Percentiles rank a stretch among this genome's conserved stretches.
phyloP scores from a whole-genome alignment of 1,140 invertebrate species.

The Liolophura sinensis region DNA sequence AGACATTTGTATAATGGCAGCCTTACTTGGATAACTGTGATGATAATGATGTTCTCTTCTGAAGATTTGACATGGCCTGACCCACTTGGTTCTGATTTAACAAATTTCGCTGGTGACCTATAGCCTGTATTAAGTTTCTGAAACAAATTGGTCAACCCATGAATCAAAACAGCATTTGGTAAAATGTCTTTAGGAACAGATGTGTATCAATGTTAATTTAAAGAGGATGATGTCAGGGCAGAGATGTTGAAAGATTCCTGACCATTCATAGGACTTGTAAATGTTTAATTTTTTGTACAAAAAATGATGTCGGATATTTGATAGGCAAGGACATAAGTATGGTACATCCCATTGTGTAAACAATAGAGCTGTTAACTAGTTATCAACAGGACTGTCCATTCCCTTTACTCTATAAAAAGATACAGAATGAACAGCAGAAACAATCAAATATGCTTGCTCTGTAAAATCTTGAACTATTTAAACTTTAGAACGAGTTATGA shows the following conservation, averaged over 20 bases:
- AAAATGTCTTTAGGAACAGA: neutral
- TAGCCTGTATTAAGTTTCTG: constrained; percentile 34
- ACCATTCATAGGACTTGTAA: neutral
- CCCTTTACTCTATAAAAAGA: too few relatives aligned
- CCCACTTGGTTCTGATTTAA: constrained; percentile 22
- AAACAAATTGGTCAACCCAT: constrained; percentile 12
- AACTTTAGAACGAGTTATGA: too few relatives aligned
- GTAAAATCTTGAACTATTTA: too few relatives aligned
- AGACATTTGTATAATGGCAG: neutral
- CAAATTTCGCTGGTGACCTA: constrained; percentile 32
- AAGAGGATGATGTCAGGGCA: neutral
- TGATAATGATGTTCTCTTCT: constrained; percentile 29
- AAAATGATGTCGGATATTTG: constrained; percentile 7
- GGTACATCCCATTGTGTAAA: too few relatives aligned
- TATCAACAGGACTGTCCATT: too few relatives aligned
- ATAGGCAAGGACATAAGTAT: too few relatives aligned
- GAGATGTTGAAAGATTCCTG: too few relatives aligned
- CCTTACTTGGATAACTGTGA: constrained; percentile 29
- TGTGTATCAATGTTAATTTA: neutral
- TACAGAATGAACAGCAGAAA: too few relatives aligned
- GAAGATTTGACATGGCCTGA: constrained; percentile 27
- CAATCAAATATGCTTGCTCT: too few relatives aligned
- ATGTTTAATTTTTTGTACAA: neutral
- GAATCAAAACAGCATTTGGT: neutral
- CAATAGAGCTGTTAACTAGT: too few relatives aligned